phyloP scores from a whole-genome alignment of 2,797 vertebrate species.

The Lepilemur ruficaudatus region DNA sequence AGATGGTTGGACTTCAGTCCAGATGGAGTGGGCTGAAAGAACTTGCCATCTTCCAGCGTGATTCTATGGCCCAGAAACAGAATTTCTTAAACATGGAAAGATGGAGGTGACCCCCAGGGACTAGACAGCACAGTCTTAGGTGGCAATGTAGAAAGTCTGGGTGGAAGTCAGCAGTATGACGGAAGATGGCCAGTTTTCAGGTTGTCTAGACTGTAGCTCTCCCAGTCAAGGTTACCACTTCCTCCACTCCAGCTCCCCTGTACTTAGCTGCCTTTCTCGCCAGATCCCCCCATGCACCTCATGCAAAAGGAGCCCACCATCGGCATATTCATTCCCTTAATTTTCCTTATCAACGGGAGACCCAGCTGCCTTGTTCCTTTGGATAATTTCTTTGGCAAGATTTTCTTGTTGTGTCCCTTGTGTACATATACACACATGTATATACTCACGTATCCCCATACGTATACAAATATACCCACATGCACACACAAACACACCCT shows the following conservation, averaged over 20 bases:
- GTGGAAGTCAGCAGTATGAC: background rate
- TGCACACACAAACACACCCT: background rate
- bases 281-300: background rate
- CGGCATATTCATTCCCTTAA: background rate
- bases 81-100: background rate
- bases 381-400: background rate
- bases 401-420: background rate
- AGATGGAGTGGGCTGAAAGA: background rate
- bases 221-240: fast-evolving
- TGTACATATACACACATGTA: background rate
- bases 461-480: background rate
- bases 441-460: background rate
- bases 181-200: background rate
- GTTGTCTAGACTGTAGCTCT: background rate
- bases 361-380: background rate
- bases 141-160: background rate
- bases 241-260: background rate
- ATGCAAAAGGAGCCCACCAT: fast-evolving
- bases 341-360: background rate
- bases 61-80: background rate
- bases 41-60: background rate
- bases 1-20: background rate
- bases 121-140: background rate
- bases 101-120: background rate
- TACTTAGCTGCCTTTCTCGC: background rate